phyloP scores from a whole-genome alignment of 2,888 invertebrate species.

The Drosophila buzzatii region DNA sequence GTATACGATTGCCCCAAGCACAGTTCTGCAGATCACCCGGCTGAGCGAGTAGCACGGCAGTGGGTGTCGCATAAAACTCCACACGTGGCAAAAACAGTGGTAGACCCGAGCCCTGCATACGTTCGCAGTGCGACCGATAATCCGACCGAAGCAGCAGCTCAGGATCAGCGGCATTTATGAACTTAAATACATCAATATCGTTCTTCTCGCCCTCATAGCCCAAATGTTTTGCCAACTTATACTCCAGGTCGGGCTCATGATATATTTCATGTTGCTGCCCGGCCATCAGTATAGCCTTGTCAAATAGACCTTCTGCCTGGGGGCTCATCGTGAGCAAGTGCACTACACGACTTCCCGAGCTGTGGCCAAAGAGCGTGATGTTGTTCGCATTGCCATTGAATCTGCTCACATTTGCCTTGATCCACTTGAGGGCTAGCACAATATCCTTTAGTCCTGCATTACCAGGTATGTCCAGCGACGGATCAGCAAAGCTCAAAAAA shows the following conservation, averaged over 20 bases:
- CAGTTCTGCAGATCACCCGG: slow-evolving; percentile 69
- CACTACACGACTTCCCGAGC: slow-evolving; percentile 85
- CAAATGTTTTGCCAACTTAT: slow-evolving; percentile 73
- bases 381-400: slow-evolving; percentile 86
- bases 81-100: slow-evolving; percentile 72
- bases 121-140: slow-evolving; percentile 49
- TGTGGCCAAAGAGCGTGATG: slow-evolving; percentile 86
- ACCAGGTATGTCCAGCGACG: slow-evolving; percentile 85
- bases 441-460: slow-evolving; percentile 86
- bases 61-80: slow-evolving; percentile 70
- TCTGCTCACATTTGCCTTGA: slow-evolving; percentile 84
- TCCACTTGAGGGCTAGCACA: slow-evolving; percentile 85
- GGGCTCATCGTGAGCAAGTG: slow-evolving; percentile 85
- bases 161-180: slow-evolving; percentile 55
- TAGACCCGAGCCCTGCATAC: neutral
- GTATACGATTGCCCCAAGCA: slow-evolving; percentile 81
- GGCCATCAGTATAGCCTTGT: slow-evolving; percentile 81
- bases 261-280: slow-evolving; percentile 53
- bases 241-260: slow-evolving; percentile 50
- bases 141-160: slow-evolving; percentile 46
- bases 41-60: slow-evolving; percentile 67
- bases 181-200: slow-evolving; percentile 57
- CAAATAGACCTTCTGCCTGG: slow-evolving; percentile 83
- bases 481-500: slow-evolving; percentile 85
- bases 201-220: slow-evolving; percentile 81